phyloP scores from a whole-genome alignment of 2,113 vertebrate species.

The Otolemur garnettii region DNA sequence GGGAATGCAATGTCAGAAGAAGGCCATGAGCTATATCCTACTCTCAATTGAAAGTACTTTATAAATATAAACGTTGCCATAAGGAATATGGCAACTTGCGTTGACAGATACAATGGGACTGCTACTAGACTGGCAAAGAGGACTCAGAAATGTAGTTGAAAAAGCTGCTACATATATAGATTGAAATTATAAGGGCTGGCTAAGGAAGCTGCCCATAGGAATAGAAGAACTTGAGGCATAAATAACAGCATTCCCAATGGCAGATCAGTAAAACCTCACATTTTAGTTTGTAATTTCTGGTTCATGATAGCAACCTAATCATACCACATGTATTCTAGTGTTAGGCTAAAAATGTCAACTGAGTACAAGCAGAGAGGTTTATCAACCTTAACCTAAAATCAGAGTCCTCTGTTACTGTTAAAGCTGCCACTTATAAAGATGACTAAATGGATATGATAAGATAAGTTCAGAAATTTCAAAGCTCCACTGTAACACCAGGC shows the following conservation, averaged over 20 bases:
- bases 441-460: constrained; percentile 35
- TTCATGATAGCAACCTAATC: constrained; percentile 43
- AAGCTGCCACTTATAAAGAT: constrained; percentile 42
- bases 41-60: constrained; percentile 40
- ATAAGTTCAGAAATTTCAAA: constrained; percentile 41
- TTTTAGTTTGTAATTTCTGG: not conserved
- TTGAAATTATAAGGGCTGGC: not conserved
- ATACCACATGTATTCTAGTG: constrained; percentile 16
- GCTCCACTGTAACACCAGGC: not conserved
- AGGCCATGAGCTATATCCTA: not conserved
- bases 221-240: constrained; percentile 21
- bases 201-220: constrained; percentile 26
- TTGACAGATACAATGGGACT: not conserved
- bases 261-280: constrained; percentile 18
- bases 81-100: not conserved
- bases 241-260: constrained; percentile 17
- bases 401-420: constrained; percentile 51
- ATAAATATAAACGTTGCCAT: no score
- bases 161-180: constrained; percentile 14
- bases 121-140: constrained; percentile 24
- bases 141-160: constrained; percentile 44
- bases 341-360: constrained; percentile 41
- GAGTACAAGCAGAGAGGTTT: constrained; percentile 19
- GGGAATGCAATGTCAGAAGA: constrained; percentile 1
- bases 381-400: constrained; percentile 61